These are phyloP conservation scores for Psettodes erumei DNA, from an alignment of 2,113 vertebrate species.

Conservation along the genomic window DNA sequence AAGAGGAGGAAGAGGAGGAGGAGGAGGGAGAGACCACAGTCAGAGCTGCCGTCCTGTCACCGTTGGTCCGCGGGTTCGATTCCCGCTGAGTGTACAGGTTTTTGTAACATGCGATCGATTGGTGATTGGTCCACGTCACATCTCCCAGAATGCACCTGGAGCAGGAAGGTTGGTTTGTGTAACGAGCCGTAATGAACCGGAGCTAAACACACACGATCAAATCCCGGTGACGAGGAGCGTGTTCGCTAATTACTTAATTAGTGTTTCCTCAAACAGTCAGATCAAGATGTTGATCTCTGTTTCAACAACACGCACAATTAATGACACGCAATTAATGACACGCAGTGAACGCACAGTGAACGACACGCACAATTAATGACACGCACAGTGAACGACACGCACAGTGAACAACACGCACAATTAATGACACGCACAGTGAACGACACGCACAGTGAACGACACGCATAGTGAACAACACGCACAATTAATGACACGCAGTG, in stretches of 20 bases:
- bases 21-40: conserved; percentile 33
- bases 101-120: no score
- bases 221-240: conserved; percentile 16
- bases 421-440: no score
- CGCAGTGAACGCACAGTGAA: no score
- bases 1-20: conserved; percentile 9
- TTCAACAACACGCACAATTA: neutral
- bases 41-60: conserved; percentile 27
- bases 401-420: no score
- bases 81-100: no score
- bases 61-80: neutral
- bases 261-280: conserved; percentile 43
- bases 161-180: neutral
- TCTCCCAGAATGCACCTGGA: conserved; percentile 44
- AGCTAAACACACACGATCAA: neutral
- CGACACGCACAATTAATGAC: neutral
- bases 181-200: neutral
- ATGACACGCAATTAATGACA: no score
- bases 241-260: conserved; percentile 52
- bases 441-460: no score
- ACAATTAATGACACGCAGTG: no score
- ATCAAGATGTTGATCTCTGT: conserved; percentile 25
- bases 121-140: no score
- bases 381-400: no score
- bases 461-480: no score